Conservation (phyloP, 2,888 invertebrate genomes). For the Drosophila diplacantha region DNA sequence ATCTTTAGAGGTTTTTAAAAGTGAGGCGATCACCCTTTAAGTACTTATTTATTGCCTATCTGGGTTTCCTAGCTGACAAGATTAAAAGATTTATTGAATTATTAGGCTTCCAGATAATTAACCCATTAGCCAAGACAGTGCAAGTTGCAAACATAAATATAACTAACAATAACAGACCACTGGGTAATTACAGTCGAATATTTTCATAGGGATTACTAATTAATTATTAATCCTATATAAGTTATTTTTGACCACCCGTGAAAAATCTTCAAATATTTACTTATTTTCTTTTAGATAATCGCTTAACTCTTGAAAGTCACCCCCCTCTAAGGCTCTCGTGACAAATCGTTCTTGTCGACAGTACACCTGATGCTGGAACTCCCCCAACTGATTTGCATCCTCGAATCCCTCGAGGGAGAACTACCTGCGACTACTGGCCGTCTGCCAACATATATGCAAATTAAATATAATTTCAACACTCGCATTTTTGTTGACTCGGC, state of each 20-base stretch:
- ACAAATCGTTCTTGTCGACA: constrained; percentile 28
- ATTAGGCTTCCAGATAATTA: neutral
- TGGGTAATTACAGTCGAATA: neutral
- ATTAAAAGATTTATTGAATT: neutral
- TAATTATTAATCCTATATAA: neutral
- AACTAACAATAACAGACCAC: neutral
- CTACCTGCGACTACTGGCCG: constrained; percentile 25
- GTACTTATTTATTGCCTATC: neutral
- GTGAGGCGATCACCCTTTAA: neutral
- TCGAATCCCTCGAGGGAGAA: constrained; percentile 8
- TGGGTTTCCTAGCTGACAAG: neutral
- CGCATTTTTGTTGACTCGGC: constrained; percentile 56
- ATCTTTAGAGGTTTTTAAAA: neutral
- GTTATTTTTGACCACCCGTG: neutral
- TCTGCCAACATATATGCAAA: constrained; percentile 66
- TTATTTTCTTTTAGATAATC: neutral
- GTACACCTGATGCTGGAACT: constrained; percentile 38
- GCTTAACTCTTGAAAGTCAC: neutral
- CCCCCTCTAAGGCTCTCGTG: neutral
- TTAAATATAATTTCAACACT: constrained; percentile 72
- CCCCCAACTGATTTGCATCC: constrained; percentile 46
- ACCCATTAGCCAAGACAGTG: neutral
- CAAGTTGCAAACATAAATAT: neutral
- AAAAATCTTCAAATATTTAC: neutral
- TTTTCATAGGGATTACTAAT: neutral